phyloP scores from a whole-genome alignment of 2,888 invertebrate species.

The Idaea dimidiata region DNA sequence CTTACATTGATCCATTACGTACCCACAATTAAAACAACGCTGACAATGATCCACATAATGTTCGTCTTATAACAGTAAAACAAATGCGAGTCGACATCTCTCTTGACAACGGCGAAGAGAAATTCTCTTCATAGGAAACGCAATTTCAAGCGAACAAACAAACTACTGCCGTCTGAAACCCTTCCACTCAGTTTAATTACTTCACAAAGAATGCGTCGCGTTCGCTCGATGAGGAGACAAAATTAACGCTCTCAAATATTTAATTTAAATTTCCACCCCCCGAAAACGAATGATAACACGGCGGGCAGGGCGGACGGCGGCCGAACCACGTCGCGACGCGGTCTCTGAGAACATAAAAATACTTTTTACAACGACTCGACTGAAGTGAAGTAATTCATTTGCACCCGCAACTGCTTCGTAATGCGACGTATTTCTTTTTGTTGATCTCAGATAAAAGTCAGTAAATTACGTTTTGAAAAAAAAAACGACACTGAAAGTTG shows the following conservation, averaged over 20 bases:
- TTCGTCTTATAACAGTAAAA: conserved; percentile 22
- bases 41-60: conserved; percentile 4
- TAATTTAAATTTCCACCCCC: conserved; percentile 77
- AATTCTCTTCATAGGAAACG: conserved; percentile 75
- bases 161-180: conserved; percentile 76
- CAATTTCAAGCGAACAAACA: conserved; percentile 79
- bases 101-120: conserved; percentile 58
- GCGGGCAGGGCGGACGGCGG: conserved; percentile 55
- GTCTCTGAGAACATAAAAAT: conserved; percentile 44
- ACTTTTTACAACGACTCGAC: conserved; percentile 41
- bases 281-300: conserved; percentile 76
- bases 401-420: conserved; percentile 60
- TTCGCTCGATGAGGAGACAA: conserved; percentile 79
- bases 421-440: conserved; percentile 63
- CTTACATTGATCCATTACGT: neutral
- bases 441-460: conserved; percentile 53
- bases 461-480: conserved; percentile 53
- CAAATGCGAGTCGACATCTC: conserved; percentile 38
- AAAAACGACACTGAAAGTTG: conserved; percentile 53
- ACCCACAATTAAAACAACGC: conserved; percentile 1
- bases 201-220: conserved; percentile 81
- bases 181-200: conserved; percentile 81
- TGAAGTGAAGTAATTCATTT: conserved; percentile 65
- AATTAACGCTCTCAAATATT: conserved; percentile 81
- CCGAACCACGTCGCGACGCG: conserved; percentile 33